Conservation (phyloP, 2,888 invertebrate species). For the Drosophila leonis region DNA sequence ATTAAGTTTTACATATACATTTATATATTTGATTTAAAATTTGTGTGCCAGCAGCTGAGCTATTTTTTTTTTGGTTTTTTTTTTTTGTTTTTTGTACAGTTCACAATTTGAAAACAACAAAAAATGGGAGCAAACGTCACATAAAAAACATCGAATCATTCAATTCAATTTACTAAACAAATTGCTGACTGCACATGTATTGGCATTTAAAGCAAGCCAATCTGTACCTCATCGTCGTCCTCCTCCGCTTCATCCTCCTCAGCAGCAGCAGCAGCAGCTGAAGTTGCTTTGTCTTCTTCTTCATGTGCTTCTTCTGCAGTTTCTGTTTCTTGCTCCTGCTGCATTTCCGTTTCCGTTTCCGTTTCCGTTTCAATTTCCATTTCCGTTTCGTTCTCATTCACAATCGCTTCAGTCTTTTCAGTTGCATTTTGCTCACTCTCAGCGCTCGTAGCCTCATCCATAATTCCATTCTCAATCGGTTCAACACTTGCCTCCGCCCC, state of each 20-base stretch:
- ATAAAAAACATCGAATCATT: slow-evolving; percentile 52
- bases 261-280: slow-evolving; percentile 5
- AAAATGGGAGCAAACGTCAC: slow-evolving; percentile 53
- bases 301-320: slow-evolving; percentile 21
- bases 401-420: slow-evolving; percentile 65
- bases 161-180: slow-evolving; percentile 20
- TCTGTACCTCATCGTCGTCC: slow-evolving; percentile 85
- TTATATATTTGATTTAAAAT: slow-evolving; percentile 20
- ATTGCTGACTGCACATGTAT: slow-evolving; percentile 37
- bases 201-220: slow-evolving; percentile 84
- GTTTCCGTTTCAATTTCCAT: slow-evolving; percentile 22
- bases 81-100: slow-evolving; percentile 43
- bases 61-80: background rate
- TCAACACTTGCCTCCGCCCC: slow-evolving; percentile 29
- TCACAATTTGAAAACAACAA: slow-evolving; percentile 29
- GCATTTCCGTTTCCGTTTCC: background rate
- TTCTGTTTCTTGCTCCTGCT: slow-evolving; percentile 28
- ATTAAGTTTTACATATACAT: slow-evolving; percentile 21
- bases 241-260: slow-evolving; percentile 68
- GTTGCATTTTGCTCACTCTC: slow-evolving; percentile 62
- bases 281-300: slow-evolving; percentile 42
- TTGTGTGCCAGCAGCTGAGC: slow-evolving; percentile 44
- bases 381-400: slow-evolving; percentile 25
- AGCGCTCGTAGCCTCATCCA: slow-evolving; percentile 45
- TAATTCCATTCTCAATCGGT: slow-evolving; percentile 13